Base-by-base conservation (phyloP, 2,888 invertebrate species). In the Orthonevra nobilis region DNA sequence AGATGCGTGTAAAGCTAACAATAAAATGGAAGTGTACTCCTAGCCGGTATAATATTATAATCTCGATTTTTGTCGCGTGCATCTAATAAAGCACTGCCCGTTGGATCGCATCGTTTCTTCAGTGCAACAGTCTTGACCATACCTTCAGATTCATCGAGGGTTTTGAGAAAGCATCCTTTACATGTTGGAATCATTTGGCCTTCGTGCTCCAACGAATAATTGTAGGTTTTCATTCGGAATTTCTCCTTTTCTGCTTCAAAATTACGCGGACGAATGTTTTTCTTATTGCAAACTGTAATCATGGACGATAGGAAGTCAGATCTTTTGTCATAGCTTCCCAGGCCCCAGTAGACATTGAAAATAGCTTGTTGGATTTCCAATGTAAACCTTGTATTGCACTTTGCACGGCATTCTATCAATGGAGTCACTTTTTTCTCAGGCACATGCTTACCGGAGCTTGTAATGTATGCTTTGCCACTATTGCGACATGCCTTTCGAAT, bases 271-370 rank as follows among this genome's bases (percentile, higher is more conserved):
- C 63, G 56, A 50, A 20, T 6, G 0, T 34, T 42, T 38, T 75
- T 75, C 7, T 75, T 75, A 12, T 75, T 52, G 0, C 48, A 7
- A 5, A 75, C 75, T 10, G 69, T 58, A n/a, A 75, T 69, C 75
- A 75, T 75, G 4, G 61, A 56, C 1, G 75, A 58, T 20, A 73
- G 58, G 50, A 54, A 82, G 23, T 61, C 73, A 32, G 81, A 38
- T n/a, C 81, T 81, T 17, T 56, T 74, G 12, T 82, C 75, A 20
- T 82, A 81, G 40, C 66, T 79, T 5, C 82, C 73, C 32, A 79
- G 42, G 7, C 26, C 48, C 77, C 75, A 82, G 50, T 82, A 82
- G 0, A 68, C 58, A 28, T 72, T 54, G 48, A 81, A 79, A 6
- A 81, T 82, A 5, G 72, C 30, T 58, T 82, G 61, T 34, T 74